phyloP scores from a whole-genome alignment of 2,888 invertebrate genomes.

The Oxystoma pomonae region DNA sequence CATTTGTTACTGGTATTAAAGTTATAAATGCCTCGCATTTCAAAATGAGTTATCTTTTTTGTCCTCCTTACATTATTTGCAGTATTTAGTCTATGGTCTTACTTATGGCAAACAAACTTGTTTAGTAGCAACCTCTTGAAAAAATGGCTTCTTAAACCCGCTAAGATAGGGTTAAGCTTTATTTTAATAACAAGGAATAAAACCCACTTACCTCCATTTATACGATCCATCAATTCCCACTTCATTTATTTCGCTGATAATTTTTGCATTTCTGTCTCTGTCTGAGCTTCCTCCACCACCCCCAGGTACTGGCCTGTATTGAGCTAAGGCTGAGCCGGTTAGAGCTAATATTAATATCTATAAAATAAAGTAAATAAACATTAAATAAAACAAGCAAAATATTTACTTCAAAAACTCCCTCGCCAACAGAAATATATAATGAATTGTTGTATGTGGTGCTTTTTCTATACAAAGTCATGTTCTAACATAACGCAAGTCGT shows the following conservation, averaged over 20 bases:
- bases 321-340: conserved; percentile 15
- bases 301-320: conserved; percentile 16
- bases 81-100: too few species aligned
- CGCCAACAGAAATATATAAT: too few species aligned
- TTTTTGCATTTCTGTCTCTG: conserved; percentile 35
- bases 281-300: too few species aligned
- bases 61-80: not conserved
- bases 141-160: too few species aligned
- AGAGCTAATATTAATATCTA: conserved; percentile 16
- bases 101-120: too few species aligned
- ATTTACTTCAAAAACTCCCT: too few species aligned
- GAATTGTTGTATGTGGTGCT: too few species aligned
- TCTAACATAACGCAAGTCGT: too few species aligned
- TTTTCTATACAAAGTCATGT: too few species aligned
- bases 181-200: conserved; percentile 11
- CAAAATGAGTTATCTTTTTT: not conserved
- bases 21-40: not conserved
- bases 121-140: too few species aligned
- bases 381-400: too few species aligned
- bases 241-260: conserved; percentile 44
- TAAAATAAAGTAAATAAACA: conserved; percentile 5
- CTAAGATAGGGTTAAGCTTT: not conserved
- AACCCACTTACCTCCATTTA: conserved; percentile 48
- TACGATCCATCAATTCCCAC: conserved; percentile 51
- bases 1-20: too few species aligned